A percentile compares a stretch with the other conserved stretches of the same genome.
These are phyloP conservation scores for Meleagris gallopavo DNA, from an alignment of 2,113 vertebrate species.

Conservation along the genomic window DNA sequence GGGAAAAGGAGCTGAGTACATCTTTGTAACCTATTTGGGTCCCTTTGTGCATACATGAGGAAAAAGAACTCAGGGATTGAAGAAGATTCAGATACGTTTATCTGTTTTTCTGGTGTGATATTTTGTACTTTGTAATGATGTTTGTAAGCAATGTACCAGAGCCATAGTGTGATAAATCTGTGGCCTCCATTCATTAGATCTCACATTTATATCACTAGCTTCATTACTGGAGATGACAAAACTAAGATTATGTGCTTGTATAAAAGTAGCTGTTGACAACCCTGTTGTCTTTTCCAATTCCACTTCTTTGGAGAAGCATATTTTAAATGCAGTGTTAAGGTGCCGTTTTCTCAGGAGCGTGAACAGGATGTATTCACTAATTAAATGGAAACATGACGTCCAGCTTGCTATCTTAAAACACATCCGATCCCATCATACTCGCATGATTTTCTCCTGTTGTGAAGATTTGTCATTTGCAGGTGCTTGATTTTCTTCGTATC, in stretches of 20 bases:
- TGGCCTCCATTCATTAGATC: not conserved
- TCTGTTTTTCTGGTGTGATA: not conserved
- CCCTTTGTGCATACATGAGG: not conserved
- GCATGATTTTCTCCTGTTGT: not conserved
- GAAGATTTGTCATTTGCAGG: slow-evolving; percentile 9
- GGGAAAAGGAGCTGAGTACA: not conserved
- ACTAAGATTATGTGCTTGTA: not conserved
- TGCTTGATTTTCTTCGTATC: not conserved
- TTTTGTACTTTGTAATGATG: not conserved
- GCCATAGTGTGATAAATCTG: not conserved
- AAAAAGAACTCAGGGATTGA: not conserved
- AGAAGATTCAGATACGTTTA: not conserved
- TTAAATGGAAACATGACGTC: slow-evolving; percentile 20
- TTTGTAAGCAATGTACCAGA: not conserved
- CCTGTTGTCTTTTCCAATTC: not conserved
- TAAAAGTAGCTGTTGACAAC: not conserved
- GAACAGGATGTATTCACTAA: slow-evolving; percentile 25
- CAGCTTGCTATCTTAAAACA: not conserved
- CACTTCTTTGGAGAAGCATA: not conserved
- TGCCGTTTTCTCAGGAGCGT: not conserved
- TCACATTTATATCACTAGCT: not conserved
- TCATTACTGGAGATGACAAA: not conserved
- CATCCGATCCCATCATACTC: not conserved
- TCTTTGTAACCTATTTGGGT: not conserved
- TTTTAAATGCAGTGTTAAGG: not conserved